These are phyloP conservation scores for Oligia fasciuncula DNA, from an alignment of 2,888 invertebrate species.

Conservation along the genomic window DNA sequence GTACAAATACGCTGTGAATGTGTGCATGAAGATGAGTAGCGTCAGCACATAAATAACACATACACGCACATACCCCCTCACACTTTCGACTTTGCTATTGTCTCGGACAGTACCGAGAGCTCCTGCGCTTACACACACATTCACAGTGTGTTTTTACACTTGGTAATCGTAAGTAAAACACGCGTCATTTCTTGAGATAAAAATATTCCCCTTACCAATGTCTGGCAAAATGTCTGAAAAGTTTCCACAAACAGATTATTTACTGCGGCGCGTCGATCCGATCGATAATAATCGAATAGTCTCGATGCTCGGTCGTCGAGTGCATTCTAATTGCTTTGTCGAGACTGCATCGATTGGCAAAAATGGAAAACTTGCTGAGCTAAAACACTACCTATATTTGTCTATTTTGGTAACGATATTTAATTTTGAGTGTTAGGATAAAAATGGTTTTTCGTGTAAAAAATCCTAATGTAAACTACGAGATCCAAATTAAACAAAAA, in stretches of 20 bases:
- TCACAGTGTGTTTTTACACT: background rate
- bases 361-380: conserved; percentile 13
- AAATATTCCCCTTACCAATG: background rate
- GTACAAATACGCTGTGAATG: too few species aligned
- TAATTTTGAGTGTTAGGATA: too few species aligned
- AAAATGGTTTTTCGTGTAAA: too few species aligned
- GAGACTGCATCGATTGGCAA: conserved; percentile 36
- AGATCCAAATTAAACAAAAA: too few species aligned
- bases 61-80: too few species aligned
- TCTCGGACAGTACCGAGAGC: background rate
- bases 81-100: background rate
- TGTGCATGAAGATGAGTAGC: too few species aligned
- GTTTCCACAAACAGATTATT: conserved; percentile 49
- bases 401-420: background rate
- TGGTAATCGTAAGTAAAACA: background rate
- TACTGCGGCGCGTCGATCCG: conserved; percentile 33
- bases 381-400: background rate
- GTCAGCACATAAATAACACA: too few species aligned
- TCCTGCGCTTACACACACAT: background rate
- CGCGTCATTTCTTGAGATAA: background rate
- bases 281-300: conserved; percentile 57
- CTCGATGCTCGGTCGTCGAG: conserved; percentile 45
- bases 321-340: conserved; percentile 53
- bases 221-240: conserved; percentile 34
- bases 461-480: too few species aligned